Evolutionary conservation across 2,797 vertebrate species (phyloP).

Genomic region (Chloroceryle inda): DNA sequence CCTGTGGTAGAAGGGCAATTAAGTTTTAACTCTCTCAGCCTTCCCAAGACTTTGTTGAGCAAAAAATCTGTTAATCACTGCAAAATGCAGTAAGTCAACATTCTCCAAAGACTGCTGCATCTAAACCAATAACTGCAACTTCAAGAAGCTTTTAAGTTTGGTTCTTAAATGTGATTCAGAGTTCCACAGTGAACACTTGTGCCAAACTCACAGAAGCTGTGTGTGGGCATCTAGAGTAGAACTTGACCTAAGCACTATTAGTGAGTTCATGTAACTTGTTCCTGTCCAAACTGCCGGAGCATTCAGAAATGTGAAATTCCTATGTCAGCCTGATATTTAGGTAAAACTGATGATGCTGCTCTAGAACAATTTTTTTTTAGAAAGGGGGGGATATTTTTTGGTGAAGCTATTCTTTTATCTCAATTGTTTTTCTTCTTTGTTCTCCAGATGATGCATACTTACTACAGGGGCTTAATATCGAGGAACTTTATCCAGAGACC

Average conservation of each 20-base stretch:
- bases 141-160: neutral
- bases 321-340: neutral
- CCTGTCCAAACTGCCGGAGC: neutral
- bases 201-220: neutral
- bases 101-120: neutral
- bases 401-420: neutral
- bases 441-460: constrained; percentile 95
- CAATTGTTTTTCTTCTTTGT: constrained; percentile 1
- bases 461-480: constrained; percentile 95
- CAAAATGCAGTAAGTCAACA: neutral
- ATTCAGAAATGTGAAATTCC: neutral
- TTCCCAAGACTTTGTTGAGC: constrained; percentile 10
- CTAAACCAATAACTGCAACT: neutral
- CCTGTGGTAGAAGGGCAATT: neutral
- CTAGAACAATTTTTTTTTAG: neutral
- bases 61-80: constrained; percentile 2
- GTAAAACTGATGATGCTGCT: neutral
- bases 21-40: constrained; percentile 19
- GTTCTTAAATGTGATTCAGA: neutral
- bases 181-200: neutral
- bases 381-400: neutral
- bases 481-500: constrained; percentile 96
- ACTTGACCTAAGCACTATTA: neutral
- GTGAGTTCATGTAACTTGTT: neutral
- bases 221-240: neutral